phyloP scores from a whole-genome alignment of 2,113 vertebrate genomes.

The Hylia prasina region DNA sequence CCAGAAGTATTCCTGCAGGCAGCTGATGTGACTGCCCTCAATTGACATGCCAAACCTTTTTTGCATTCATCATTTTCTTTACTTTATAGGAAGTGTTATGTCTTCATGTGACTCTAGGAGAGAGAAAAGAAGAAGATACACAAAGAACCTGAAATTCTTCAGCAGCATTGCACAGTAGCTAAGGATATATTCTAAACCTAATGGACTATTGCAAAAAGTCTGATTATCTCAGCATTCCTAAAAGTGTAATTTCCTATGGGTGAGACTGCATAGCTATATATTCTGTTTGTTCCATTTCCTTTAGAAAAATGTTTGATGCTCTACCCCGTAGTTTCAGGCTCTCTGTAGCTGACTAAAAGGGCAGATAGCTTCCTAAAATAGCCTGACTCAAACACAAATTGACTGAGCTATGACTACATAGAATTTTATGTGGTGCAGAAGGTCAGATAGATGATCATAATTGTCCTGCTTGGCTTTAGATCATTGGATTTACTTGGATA shows the following conservation, averaged over 20 bases:
- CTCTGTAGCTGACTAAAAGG: neutral
- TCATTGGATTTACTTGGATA: neutral
- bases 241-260: neutral
- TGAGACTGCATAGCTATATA: neutral
- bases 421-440: neutral
- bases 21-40: neutral
- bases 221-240: neutral
- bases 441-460: neutral
- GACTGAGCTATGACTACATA: neutral
- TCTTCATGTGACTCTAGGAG: neutral
- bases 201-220: neutral
- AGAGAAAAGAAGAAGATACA: neutral
- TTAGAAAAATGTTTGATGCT: neutral
- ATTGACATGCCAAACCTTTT: neutral
- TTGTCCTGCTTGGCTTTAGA: neutral
- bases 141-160: neutral
- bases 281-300: neutral
- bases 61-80: neutral
- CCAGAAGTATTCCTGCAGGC: neutral
- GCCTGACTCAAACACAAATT: neutral
- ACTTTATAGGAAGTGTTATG: neutral
- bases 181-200: neutral
- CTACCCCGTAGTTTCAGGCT: neutral
- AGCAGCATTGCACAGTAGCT: neutral
- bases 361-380: neutral